A percentile compares a stretch with the other conserved stretches of the same genome.
Conservation (phyloP, 2,797 vertebrate genomes). For the Sebastes oblongus region DNA sequence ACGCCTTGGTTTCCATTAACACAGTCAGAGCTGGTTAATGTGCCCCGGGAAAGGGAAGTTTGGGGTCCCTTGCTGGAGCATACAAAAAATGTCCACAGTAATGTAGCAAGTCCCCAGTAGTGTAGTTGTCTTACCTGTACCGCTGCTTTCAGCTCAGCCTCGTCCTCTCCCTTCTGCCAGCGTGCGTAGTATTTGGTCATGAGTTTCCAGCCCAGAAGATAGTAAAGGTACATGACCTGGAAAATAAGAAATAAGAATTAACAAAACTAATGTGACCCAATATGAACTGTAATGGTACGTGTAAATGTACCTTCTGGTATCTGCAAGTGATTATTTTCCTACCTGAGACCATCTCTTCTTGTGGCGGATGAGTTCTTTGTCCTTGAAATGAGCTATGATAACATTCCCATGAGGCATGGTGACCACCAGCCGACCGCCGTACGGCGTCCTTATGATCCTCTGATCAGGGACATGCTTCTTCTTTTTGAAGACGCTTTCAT, state of each 20-base stretch:
- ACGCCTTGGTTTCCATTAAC: too few relatives aligned
- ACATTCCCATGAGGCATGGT: slow-evolving; percentile 76
- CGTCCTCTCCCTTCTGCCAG: slow-evolving; percentile 6
- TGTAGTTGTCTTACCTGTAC: slow-evolving; percentile 43
- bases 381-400: slow-evolving; percentile 77
- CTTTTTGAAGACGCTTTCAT: slow-evolving; percentile 47
- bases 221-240: slow-evolving; percentile 81
- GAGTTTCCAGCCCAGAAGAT: slow-evolving; percentile 77
- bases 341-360: slow-evolving; percentile 85
- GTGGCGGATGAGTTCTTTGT: slow-evolving; percentile 79
- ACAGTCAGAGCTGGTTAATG: too few relatives aligned
- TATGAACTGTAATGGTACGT: not conserved
- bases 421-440: slow-evolving; percentile 77
- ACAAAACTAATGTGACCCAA: not conserved
- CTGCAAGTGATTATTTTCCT: not conserved
- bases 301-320: not conserved
- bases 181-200: slow-evolving; percentile 49
- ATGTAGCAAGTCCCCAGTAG: too few relatives aligned
- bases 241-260: not conserved
- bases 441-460: slow-evolving; percentile 71
- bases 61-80: too few relatives aligned
- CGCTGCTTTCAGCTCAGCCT: not conserved
- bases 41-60: too few relatives aligned
- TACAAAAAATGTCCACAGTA: too few relatives aligned
- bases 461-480: slow-evolving; percentile 32